Conservation (phyloP, 2,797 vertebrate species). For the Eulemur mongoz region DNA sequence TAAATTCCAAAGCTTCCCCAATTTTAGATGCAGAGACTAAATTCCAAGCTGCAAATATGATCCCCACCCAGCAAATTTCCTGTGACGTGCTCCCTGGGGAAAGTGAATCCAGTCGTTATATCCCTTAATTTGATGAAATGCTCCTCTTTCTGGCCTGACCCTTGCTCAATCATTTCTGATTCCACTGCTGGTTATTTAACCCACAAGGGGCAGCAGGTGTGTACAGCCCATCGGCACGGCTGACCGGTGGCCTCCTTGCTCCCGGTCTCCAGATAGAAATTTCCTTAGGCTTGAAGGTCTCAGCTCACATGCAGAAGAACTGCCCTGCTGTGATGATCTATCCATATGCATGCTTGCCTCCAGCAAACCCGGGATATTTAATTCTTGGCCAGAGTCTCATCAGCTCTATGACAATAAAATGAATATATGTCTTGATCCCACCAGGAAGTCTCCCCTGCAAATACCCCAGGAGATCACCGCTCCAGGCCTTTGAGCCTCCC, state of each 20-base stretch:
- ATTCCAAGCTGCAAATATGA: not conserved
- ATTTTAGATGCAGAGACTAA: not conserved
- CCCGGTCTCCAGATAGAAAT: not conserved
- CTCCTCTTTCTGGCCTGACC: not conserved
- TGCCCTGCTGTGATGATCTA: not conserved
- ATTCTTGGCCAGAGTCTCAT: constrained; percentile 46
- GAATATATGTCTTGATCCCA: constrained; percentile 13
- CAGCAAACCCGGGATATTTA: not conserved
- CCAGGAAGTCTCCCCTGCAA: not conserved
- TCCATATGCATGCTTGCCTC: not conserved
- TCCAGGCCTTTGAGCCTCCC: not conserved
- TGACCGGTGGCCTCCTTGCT: not conserved
- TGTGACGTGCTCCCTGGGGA: not conserved
- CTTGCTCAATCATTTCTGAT: not conserved
- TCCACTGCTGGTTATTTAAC: not conserved
- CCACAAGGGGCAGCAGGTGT: not conserved
- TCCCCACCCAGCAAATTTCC: not conserved
- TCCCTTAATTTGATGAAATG: not conserved
- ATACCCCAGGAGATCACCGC: not conserved
- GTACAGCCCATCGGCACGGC: too few species aligned
- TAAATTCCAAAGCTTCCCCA: not conserved
- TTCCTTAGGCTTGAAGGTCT: not conserved
- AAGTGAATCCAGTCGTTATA: not conserved
- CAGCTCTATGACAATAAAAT: constrained; percentile 43
- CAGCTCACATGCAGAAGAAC: not conserved